Base-by-base conservation (phyloP, 2,888 invertebrate genomes). In the Campoletis raptor region DNA sequence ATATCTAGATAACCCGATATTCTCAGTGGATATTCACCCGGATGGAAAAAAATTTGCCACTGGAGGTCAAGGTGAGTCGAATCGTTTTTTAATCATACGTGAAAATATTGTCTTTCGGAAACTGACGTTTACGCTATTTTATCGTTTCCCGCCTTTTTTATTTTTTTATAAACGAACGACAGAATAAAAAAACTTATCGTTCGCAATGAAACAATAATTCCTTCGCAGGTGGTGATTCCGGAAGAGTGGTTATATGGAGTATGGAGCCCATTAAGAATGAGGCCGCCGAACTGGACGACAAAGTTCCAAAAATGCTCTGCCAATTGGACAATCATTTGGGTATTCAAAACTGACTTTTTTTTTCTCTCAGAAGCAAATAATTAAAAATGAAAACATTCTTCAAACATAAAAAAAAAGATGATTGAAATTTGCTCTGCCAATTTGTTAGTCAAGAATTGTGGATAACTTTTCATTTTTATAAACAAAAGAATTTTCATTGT, bases 251-350 rank as follows among this genome's bases (percentile, higher is more conserved):
- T 81, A 98, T 99, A 88, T 99, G 99, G 99, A 99, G 98, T 95
- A 96, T 99, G 94, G 97, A 97, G 89, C 98, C 99, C 4, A 97
- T 99, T 81, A 94, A 97, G 66, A 96, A 96, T 86, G 97, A 97
- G 93, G 96, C 96, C 89, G 96, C 96, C 81, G 98, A 99, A 94
- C 93, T 96, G 74, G 97, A 99, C 94, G 96, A 97, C 70, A 97
- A 97, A 93, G 96, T 98, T 76, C 98, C 99, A 3, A 99, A 98
- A 95, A 97, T 98, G 96, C 95, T 99, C 0, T 99, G 99, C 94
- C 98, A 99, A 95, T 97, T 99, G 97, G 99, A 99, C 94, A 98
- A 98, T 94, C 99, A 99, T 94, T 95, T 98, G 94, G 98, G 98
- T 98, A 95, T 21, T 45, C 67, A 52, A 37, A 80, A 52, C 8